Base-by-base conservation (phyloP, 2,888 invertebrate genomes). In the Blera fallax region DNA sequence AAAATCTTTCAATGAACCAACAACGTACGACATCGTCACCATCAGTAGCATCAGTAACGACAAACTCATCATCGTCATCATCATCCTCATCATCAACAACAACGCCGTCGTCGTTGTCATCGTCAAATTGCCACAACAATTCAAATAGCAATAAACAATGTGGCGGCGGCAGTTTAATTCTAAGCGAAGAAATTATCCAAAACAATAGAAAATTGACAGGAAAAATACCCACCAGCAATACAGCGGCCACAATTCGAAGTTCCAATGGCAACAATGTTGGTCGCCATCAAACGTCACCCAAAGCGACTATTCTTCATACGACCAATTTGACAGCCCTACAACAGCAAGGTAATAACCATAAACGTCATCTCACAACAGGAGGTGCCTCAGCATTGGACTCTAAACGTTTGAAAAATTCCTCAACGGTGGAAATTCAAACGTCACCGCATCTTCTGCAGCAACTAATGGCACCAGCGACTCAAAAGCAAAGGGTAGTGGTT, bases 391-490 rank as follows among this genome's bases (percentile, higher is more conserved):
- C 88, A 8, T 83, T 89, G 43, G 91, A 91, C 48, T 88, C 90
- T 4, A 91, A 91, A 87, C 91, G 91, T 70, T 83, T 91, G 72
- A 92, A 91, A 89, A 90, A 90, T 87, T 88, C 89, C 40, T 70
- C 89, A 3, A 88, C 87, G 8, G 88, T 89, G 21, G 91, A 91
- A 58, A 87, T 90, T 88, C 90, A 90, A 60, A 83, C 89, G 62
- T 89, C 92, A 29, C 90, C 94, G 4, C 94, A 94, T 88, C 90
- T 95, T 52, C 88, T 95, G 24, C 94, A 95, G 83, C 94, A 95
- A 88, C 90, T 95, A 54, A 94, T 94, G 89, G 93, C 94, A 78
- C 93, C 93, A 87, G 93, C 90, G 50, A 88, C 89, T n/a, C 89
- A 88, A 48, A 88, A 89, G 69, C 88, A 89, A 24, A 81, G 77